Base-by-base conservation (phyloP, 2,113 vertebrate species). In the Sialia sialis region DNA sequence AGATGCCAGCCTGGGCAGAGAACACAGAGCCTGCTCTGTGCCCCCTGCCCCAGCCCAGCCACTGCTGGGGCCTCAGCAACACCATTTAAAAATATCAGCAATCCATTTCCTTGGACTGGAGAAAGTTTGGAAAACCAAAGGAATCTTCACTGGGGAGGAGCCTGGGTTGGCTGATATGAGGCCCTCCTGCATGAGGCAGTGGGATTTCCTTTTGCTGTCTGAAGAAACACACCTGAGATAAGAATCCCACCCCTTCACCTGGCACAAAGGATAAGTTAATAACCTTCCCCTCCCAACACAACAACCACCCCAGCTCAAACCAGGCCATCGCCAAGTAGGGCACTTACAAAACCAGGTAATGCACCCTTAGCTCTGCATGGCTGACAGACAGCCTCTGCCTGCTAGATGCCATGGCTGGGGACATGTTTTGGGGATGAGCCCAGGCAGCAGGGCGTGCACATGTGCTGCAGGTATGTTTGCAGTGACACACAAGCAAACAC, bases 141-240 rank as follows among this genome's bases (percentile, higher is more conserved):
- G 32, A 52, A 11, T 2, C 36, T 46, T 46, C 17, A 8, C 17
- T 36, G 3, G 2, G 4, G 44, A 27, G n/a, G 44, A 73, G 25
- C 34, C 44, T 5, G 5, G 39, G 9, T 34, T 90, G 73, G 43
- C 52, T 48, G 36, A 44, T 1, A 3, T 9, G 36, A 44, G 20
- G 9, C 20, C 21, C 15, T 92, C 12, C 49, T 1, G 0, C 34
- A 7, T 0, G 1, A 46, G 7, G 23, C 0, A 2, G 9, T 26
- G 32, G 38, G n/a, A 69, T 23, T 19, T 89, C 60, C 41, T 93
- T 39, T 44, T 0, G 0, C 36, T 68, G 51, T 25, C 51, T 32
- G 58, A 20, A 2, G 32, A 30, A 26, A 43, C 3, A 3, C 22
- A n/a, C 18, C 66, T 18, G 34, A 58, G 60, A 44, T n/a, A 59